Evolutionary conservation across 2,797 vertebrate species (phyloP), one percentile per base, ranked within the genome.

Genomic region (Phalanger gymnotis): DNA sequence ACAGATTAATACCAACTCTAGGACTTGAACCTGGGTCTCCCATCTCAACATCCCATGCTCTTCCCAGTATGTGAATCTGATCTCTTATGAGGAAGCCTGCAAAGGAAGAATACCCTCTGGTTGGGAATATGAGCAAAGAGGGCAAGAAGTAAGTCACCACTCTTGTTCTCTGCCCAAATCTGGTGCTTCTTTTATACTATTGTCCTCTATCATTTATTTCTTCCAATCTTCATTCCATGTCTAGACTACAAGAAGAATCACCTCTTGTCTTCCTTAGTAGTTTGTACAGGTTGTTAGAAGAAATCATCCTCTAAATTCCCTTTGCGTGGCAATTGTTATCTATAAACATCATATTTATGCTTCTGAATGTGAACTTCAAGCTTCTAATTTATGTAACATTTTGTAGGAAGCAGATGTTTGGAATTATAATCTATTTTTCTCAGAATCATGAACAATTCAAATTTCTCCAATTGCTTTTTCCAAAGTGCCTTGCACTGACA

Each of bases 361-460:
- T 34, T 81, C 1, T 52, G 94, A 52, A 22, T 3, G 0, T 9
- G 61, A 28, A 27, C 92, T 34, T 95, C 27, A 16, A 2, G 10
- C 93, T 92, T 89, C 91, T 73, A 30, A n/a, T 54, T 61, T 28
- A n/a, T 58, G 61, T 25, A 61, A 34, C 1, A 0, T 31, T 89
- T 96, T 94, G 47, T 57, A 58, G 91, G 95, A 87, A 95, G 53
- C 95, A 96, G 90, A 40, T 96, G 96, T 95, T 92, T 87, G 90
- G 90, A 95, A 95, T 94, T 93, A 94, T 6, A 66, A 90, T 3
- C 31, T 53, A 30, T 87, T 95, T 95, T 96, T 54, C 96, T 93
- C 5, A 0, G 53, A 97, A 94, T 94, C 94, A 93, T 55, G 56
- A 90, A 54, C 47, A 81, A 92, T 94, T 95, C n/a, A 25, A 66